Base-by-base conservation (phyloP, 1,140 invertebrate genomes). In the Monomorium pharaonis region DNA sequence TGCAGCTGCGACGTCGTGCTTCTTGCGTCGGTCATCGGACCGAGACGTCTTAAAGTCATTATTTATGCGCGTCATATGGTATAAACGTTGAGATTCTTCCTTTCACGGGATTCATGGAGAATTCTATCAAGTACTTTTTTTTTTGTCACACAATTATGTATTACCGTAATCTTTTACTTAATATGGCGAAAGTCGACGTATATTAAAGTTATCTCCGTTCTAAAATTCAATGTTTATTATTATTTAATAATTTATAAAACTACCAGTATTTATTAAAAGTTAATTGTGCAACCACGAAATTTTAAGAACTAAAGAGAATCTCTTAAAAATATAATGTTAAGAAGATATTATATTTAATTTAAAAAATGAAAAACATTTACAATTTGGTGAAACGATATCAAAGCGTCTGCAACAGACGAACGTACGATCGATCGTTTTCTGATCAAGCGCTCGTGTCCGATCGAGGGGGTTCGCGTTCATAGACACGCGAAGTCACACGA, bases 81-180 rank as follows among this genome's bases (percentile, higher is more conserved):
- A 86, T 16, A 75, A 91, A 93, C 92, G 92, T 94, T 93, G 90
- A 94, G 93, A 95, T 95, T 94, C 90, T 70, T 54, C n/a, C 33
- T 76, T 86, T 60, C 70, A 33, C 85, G 76, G 60, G 78, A 86
- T 89, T 85, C 37, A 42, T 47, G 37, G 60, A 54, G 30, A 74
- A 87, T 87, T 76, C 24, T 44, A 44, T 84, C 33, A 49, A 27
- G 65, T 16, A 21, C 27, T 69, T 72, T 3, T 3, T 14, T 18
- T 33, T 27, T 14, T 21, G 37, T 49, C 24, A 33, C 75, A 51
- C 16, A 60, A 60, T 54, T 83, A 44, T 76, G 12, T 87, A 88
- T 74, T 86, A 76, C 27, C 49, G 37, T 63, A 49, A 33, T 37
- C 54, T 69, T 27, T 27, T 16, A 3, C 4, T 37, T 37, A 37